Conservation (phyloP, 2,797 vertebrate species). For the Ctenosaura bakeri region DNA sequence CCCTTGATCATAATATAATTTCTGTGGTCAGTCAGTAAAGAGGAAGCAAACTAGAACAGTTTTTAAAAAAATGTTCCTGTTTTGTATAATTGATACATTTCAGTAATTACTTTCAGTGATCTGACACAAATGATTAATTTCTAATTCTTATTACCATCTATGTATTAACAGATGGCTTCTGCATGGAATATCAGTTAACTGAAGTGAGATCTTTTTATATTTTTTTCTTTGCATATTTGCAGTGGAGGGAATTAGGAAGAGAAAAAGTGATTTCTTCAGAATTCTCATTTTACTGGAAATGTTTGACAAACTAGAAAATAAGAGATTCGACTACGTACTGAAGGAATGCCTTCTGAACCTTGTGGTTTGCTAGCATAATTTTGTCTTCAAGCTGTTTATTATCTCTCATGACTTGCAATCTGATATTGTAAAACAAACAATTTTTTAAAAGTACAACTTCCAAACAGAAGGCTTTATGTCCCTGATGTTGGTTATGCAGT, state of each 20-base stretch:
- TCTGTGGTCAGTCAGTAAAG: neutral
- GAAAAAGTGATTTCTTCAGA: neutral
- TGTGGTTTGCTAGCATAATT: neutral
- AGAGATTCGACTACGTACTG: neutral
- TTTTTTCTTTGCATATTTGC: neutral
- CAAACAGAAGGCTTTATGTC: no score
- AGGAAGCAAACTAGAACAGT: neutral
- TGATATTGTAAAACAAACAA: neutral
- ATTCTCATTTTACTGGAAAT: neutral
- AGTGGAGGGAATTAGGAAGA: neutral
- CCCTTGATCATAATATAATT: neutral
- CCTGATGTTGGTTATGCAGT: neutral
- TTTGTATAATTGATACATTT: neutral
- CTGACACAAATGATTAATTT: neutral
- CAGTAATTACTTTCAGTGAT: constrained; percentile 6
- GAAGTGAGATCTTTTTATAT: neutral
- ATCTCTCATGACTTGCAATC: neutral
- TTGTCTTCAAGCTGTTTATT: neutral
- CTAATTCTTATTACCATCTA: neutral
- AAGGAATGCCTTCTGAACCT: neutral
- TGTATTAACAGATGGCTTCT: neutral
- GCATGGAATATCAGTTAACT: neutral
- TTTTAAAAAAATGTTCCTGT: neutral
- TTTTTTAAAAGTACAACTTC: no score
- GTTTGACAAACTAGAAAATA: neutral